Base-by-base conservation (phyloP, 2,797 vertebrate genomes). In the Hydrocynus forskahlii region DNA sequence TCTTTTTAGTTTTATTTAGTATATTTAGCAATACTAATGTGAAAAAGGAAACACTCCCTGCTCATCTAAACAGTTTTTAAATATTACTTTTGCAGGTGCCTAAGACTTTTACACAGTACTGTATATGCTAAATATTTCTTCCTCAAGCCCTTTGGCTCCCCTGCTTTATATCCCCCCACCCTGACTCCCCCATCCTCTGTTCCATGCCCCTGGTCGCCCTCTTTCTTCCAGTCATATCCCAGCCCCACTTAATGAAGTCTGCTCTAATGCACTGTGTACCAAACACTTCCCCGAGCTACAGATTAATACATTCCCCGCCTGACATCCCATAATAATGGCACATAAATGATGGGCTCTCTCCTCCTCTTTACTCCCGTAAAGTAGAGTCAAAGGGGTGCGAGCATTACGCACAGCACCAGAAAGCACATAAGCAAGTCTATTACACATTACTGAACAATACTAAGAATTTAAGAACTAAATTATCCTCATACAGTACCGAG, bases 241-340 rank as follows among this genome's bases (percentile, higher is more conserved):
- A 62, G 43, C 19, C 45, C 43, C 38, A 35, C 64, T 79, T 89
- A 88, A 90, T 87, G 85, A 82, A 86, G 77, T 86, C 80, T 70
- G 80, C 74, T 83, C 76, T 85, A 87, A 87, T 79, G 69, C 79
- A 69, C 82, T 60, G 75, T 79, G 63, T 67, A 64, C 69, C 73
- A 75, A 81, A 77, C 86, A 76, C 80, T 80, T 84, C 75, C 79
- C 72, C 4, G 38, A 45, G 81, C 70, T 19, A 79, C 57, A 70
- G 63, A 68, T 81, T 76, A 83, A 78, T 73, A 23, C 79, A 59
- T 67, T 73, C 63, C 79, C 84, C 79, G 43, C 55, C 71, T 78
- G 79, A 79, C 81, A 83, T 75, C 81, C 79, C 25, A 81, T 81
- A 83, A 86, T 83, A 83, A 86, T 57, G 55, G 40, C 17, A 72